phyloP scores from a whole-genome alignment of 2,797 vertebrate species.

The Ctenosaura bakeri region DNA sequence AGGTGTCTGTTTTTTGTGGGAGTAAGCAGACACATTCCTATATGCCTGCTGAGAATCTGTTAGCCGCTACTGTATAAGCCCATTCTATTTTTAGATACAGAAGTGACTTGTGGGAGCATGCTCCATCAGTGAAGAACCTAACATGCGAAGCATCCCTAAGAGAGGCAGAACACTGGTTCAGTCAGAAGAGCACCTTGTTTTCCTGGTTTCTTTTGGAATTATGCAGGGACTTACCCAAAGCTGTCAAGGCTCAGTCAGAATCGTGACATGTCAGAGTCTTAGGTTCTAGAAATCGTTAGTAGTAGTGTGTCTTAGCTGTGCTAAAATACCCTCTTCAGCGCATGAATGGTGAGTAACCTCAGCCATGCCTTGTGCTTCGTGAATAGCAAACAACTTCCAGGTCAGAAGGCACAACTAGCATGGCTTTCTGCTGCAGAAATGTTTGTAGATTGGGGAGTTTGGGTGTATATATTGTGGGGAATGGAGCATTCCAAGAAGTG shows the following conservation, averaged over 20 bases:
- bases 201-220: background rate
- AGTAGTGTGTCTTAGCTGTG: background rate
- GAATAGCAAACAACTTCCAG: background rate
- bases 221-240: background rate
- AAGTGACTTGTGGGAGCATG: conserved; percentile 19
- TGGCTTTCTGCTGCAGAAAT: background rate
- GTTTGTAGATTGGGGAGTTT: background rate
- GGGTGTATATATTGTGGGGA: background rate
- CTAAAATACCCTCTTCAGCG: background rate
- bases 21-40: background rate
- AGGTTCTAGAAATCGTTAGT: background rate
- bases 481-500: background rate
- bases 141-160: background rate
- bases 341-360: background rate
- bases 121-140: conserved; percentile 2
- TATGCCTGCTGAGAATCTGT: background rate
- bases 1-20: background rate
- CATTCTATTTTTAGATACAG: conserved; percentile 15
- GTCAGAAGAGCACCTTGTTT: background rate
- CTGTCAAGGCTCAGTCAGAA: background rate
- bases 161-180: background rate
- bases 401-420: background rate
- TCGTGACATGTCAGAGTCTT: background rate
- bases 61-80: background rate
- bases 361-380: background rate